phyloP scores from a whole-genome alignment of 2,113 vertebrate genomes.

The Paralichthys olivaceus region DNA sequence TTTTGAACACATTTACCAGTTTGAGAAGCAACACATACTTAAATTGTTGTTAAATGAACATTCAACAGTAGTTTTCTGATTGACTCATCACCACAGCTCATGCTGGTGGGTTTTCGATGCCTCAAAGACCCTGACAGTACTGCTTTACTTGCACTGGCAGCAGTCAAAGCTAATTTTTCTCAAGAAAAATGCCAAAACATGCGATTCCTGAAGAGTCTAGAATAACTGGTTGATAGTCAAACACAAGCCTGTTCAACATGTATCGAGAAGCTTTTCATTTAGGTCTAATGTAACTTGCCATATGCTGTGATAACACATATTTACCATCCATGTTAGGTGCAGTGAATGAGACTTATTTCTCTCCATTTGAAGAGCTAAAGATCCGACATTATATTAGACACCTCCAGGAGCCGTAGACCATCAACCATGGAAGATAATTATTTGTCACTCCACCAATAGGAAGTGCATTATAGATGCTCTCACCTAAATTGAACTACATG shows the following conservation, averaged over 20 bases:
- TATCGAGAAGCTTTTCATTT: background rate
- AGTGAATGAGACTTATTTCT: slow-evolving; percentile 14
- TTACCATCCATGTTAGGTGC: background rate
- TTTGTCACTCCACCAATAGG: slow-evolving; percentile 33
- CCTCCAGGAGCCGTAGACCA: slow-evolving; percentile 14
- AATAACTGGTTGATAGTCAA: background rate
- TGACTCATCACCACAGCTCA: background rate
- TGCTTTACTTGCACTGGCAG: background rate
- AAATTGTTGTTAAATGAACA: background rate
- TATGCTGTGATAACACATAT: background rate
- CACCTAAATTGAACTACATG: slow-evolving; percentile 49
- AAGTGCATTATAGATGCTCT: slow-evolving; percentile 55
- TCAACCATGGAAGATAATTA: slow-evolving; percentile 59
- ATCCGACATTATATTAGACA: slow-evolving; percentile 14
- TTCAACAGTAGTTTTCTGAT: background rate
- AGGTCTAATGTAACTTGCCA: background rate
- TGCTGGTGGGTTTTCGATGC: background rate
- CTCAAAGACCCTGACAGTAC: background rate
- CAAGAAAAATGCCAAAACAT: background rate
- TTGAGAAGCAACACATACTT: background rate
- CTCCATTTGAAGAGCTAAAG: slow-evolving; percentile 1
- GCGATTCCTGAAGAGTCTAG: background rate
- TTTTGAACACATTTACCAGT: background rate
- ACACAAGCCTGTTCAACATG: background rate
- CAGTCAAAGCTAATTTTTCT: slow-evolving; percentile 4